A percentile compares a stretch with the other conserved stretches of the same genome.
Conservation (phyloP, 2,888 invertebrate genomes). For the Poecilus cupreus region DNA sequence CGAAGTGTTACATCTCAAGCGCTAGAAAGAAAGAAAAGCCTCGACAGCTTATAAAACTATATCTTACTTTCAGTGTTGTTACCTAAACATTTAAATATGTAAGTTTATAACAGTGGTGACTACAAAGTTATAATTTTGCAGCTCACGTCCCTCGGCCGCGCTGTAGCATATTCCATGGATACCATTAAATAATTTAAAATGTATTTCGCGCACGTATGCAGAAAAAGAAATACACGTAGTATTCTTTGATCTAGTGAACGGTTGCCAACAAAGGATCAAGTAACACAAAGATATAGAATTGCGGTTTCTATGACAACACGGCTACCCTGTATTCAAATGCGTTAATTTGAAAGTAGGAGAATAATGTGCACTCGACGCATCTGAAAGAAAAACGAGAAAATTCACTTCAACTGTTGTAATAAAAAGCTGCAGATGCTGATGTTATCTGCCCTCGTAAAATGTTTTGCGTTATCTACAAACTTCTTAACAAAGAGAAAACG, state of each 20-base stretch:
- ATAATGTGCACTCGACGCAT: conserved; percentile 9
- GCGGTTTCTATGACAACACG: conserved; percentile 33
- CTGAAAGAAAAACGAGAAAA: conserved; percentile 28
- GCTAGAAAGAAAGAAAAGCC: too few relatives aligned
- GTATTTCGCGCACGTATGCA: conserved; percentile 6
- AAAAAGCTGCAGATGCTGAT: conserved; percentile 18
- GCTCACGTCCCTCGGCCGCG: too few relatives aligned
- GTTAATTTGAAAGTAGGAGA: conserved; percentile 52
- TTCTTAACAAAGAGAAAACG: not conserved
- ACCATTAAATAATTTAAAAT: conserved; percentile 34
- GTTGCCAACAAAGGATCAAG: conserved; percentile 47
- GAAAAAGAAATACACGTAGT: conserved; percentile 13
- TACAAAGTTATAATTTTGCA: too few relatives aligned
- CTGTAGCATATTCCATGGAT: not conserved
- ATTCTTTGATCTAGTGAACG: conserved; percentile 41
- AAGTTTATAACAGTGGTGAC: too few relatives aligned
- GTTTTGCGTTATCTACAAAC: not conserved
- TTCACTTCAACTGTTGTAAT: conserved; percentile 21
- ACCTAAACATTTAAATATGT: too few relatives aligned
- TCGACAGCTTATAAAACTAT: too few relatives aligned
- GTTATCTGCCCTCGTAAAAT: conserved; percentile 18
- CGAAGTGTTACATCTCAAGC: too few relatives aligned
- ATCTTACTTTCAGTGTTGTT: too few relatives aligned
- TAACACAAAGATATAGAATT: conserved; percentile 45
- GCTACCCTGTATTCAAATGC: conserved; percentile 47